Evolutionary conservation across 2,888 invertebrate genomes (phyloP), one percentile per base, ranked within the genome.

Genomic region (Cephalotes varians): DNA sequence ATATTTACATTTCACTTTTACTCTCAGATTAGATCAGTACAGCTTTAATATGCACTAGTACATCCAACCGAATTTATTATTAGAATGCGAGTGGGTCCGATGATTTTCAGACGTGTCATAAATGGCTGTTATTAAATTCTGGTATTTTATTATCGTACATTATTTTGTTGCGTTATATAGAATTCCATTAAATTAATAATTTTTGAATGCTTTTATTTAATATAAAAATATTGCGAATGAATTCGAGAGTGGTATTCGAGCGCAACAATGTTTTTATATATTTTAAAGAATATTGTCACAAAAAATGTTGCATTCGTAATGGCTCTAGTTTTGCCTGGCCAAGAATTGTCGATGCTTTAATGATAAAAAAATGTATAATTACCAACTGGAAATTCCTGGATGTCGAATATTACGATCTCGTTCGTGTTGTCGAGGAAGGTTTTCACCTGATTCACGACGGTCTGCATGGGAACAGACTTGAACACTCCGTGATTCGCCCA

Each of bases 321-420:
- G 18, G 44, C 2, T 49, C 25, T 34, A n/a, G 54, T 71, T 71
- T 69, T 31, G 15, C 15, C n/a, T 15, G 15, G 3, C n/a, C n/a
- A 40, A 58, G 2, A 40, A n/a, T 15, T 37, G 7, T 40, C 25
- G n/a, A 28, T 49, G 7, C 2, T 40, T 40, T 10, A 18, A 31
- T 25, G 1, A 2, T 12, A 49, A 37, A 62, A 15, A n/a, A n/a
- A n/a, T n/a, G n/a, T 65, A 4, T 28, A n/a, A 87, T 90, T 91
- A 96, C 96, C 96, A 21, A 95, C 94, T n/a, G 96, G 96, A 91
- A 96, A 96, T 88, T 95, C 95, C 89, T 96, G 96, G 21, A 96
- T 91, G 83, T 96, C 96, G 82, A 96, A 94, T 60, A 96, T 95
- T 1, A 96, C 95, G 84, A 96, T 96, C 92, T 96, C 96, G 85